These are phyloP conservation scores for Hoplostethus mediterraneus DNA, from an alignment of 2,797 vertebrate genomes.

Conservation along the genomic window DNA sequence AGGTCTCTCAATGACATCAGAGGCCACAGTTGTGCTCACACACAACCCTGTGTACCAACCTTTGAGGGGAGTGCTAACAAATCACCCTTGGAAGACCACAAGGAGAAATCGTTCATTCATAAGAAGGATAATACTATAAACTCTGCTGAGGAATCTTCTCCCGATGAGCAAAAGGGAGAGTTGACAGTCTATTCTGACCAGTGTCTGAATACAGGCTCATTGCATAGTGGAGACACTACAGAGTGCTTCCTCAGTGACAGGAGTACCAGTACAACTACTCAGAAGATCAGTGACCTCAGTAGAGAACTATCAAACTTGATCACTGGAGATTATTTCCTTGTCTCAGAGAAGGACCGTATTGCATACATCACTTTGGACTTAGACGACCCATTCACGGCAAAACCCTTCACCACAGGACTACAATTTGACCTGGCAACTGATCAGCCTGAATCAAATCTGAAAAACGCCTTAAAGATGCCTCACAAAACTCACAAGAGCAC, in stretches of 20 bases:
- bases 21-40: constrained; percentile 40
- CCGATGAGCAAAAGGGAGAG: constrained; percentile 14
- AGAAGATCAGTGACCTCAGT: constrained; percentile 59
- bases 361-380: constrained; percentile 79
- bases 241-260: constrained; percentile 20
- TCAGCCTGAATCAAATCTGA: neutral
- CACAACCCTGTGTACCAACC: constrained; percentile 30
- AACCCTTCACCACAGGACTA: constrained; percentile 2
- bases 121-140: constrained; percentile 40
- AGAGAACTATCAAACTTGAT: constrained; percentile 65
- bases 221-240: neutral
- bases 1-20: constrained; percentile 55
- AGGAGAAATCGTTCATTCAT: constrained; percentile 32
- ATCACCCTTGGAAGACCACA: constrained; percentile 25
- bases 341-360: constrained; percentile 68
- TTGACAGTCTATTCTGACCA: neutral
- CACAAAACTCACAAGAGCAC: constrained; percentile 75
- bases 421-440: constrained; percentile 25
- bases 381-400: constrained; percentile 64
- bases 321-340: constrained; percentile 58
- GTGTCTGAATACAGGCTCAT: constrained; percentile 8
- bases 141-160: constrained; percentile 25
- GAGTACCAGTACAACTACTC: constrained; percentile 25
- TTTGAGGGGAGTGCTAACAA: constrained; percentile 47
- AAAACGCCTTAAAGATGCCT: constrained; percentile 71